Percentiles rank a stretch among this genome's conserved stretches.
These are phyloP conservation scores for Cyphomyrus plagiostoma DNA, from an alignment of 2,113 vertebrate species.

Conservation along the genomic window DNA sequence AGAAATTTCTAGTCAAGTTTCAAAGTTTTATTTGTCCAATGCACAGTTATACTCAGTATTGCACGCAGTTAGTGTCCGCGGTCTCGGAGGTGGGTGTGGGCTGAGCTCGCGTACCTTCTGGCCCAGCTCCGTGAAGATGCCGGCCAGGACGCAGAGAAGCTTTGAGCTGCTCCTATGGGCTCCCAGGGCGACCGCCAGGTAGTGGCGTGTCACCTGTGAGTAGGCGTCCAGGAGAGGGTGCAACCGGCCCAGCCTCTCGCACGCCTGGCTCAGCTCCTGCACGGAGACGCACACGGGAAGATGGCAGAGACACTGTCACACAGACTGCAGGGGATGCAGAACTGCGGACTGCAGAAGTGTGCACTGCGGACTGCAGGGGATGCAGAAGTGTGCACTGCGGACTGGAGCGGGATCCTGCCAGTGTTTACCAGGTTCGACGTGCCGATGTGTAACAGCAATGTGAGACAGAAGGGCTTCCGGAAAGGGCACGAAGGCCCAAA, in stretches of 20 bases:
- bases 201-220: slow-evolving; percentile 77
- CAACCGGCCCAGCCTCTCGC: slow-evolving; percentile 69
- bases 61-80: not conserved
- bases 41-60: no score
- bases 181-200: slow-evolving; percentile 71
- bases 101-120: slow-evolving; percentile 69
- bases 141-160: slow-evolving; percentile 77
- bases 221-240: slow-evolving; percentile 77
- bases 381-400: no score
- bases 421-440: not conserved
- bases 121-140: slow-evolving; percentile 82
- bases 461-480: not conserved
- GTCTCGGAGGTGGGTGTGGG: not conserved
- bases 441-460: not conserved
- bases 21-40: not conserved
- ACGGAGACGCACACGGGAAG: not conserved
- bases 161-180: slow-evolving; percentile 84
- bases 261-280: slow-evolving; percentile 68
- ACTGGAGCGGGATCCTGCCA: not conserved
- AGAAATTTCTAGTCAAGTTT: not conserved
- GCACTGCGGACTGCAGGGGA: not conserved
- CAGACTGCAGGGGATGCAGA: not conserved
- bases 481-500: not conserved
- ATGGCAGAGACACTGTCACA: not conserved
- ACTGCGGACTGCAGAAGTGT: not conserved